Evolutionary conservation across 2,888 invertebrate species (phyloP), one percentile per base, ranked within the genome.

Genomic region (Drosophila subquinaria): DNA sequence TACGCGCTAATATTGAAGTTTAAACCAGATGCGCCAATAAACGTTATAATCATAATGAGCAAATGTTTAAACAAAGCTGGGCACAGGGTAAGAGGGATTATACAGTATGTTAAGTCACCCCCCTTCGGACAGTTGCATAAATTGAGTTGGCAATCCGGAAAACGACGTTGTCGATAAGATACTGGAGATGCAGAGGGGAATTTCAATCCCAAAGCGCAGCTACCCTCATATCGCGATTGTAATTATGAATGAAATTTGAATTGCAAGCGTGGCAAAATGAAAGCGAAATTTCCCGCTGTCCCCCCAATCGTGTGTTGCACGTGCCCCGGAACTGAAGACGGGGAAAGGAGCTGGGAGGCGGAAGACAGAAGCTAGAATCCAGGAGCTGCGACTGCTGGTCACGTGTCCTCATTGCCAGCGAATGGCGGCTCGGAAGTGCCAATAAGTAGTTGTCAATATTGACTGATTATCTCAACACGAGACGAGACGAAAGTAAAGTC

Each of bases 381-480:
- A 68, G 40, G n/a, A 70, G 35, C 62, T 30, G 50, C 33, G 52
- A 8, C 51, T 40, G 64, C 64, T 59, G 69, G 77, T 63, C 80
- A 80, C 80, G 81, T 80, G 82, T 73, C 75, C 65, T 69, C 71
- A 73, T 50, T 65, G 68, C 68, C 66, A 42, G 45, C 62, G 60
- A 33, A 52, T 48, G 63, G 61, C 73, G 67, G 56, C 69, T 66
- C 90, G 90, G 91, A 92, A 89, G 90, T 90, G 87, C 82, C 92
- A 92, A 92, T 91, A 90, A 92, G 91, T 89, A 91, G 91, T 91
- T 91, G 90, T 91, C 92, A 91, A 92, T 91, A 91, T 91, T 91
- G 91, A 91, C 90, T 91, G 91, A 91, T 92, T 90, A 90, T 92
- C 86, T 82, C 82, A 76, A 81, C 82, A 79, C 81, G 71, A 69